Evolutionary conservation across 1,140 invertebrate species (phyloP).

Genomic region (Psix sp.): DNA sequence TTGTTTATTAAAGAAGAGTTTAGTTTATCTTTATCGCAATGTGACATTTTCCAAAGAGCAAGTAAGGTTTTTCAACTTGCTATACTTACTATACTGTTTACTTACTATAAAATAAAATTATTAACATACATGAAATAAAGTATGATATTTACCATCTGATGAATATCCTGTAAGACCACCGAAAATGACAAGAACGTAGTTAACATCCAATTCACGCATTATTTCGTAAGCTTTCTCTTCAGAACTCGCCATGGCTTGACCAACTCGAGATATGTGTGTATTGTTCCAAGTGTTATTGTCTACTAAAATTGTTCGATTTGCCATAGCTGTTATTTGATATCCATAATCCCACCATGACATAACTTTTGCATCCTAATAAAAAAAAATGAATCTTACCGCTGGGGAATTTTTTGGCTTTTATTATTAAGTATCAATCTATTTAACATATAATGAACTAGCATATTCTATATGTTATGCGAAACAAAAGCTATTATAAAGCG

Average conservation of each 20-base stretch:
- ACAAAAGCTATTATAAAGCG: too few relatives aligned
- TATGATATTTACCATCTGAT: slow-evolving; percentile 86
- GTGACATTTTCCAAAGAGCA: too few relatives aligned
- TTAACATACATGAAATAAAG: too few relatives aligned
- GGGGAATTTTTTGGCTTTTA: background rate
- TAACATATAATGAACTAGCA: too few relatives aligned
- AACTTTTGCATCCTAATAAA: slow-evolving; percentile 89
- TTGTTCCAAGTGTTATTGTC: slow-evolving; percentile 99
- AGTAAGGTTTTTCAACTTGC: too few relatives aligned
- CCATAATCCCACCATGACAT: slow-evolving; percentile 99
- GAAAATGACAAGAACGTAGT: slow-evolving; percentile 99
- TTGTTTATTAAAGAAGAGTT: too few relatives aligned
- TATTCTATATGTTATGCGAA: too few relatives aligned
- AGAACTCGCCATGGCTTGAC: slow-evolving; percentile 97
- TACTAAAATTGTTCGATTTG: slow-evolving; percentile 98
- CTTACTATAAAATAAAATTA: too few relatives aligned
- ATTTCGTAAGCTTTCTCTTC: slow-evolving; percentile 98
- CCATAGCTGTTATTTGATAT: slow-evolving; percentile 99
- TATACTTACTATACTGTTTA: too few relatives aligned
- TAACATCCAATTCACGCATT: slow-evolving; percentile 97
- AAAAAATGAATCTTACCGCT: slow-evolving; percentile 22
- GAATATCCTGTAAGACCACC: slow-evolving; percentile 99
- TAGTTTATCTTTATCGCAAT: too few relatives aligned
- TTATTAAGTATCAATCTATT: too few relatives aligned
- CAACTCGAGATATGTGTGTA: slow-evolving; percentile 97